Evolutionary conservation across 2,113 vertebrate genomes (phyloP).

Genomic region (Grammomys dolichurus): DNA sequence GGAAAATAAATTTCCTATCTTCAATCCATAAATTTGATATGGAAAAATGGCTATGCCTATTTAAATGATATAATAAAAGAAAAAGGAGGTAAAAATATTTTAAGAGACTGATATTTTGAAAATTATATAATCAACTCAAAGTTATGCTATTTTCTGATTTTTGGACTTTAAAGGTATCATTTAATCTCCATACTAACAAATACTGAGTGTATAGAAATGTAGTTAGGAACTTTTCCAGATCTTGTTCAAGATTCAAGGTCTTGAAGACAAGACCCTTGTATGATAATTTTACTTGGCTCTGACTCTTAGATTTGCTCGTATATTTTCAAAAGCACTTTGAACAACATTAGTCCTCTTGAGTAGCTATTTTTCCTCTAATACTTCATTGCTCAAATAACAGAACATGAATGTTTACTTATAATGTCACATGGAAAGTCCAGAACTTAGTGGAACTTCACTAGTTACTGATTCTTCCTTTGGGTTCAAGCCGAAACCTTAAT

Average conservation of each 20-base stretch:
- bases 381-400: not conserved
- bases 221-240: not conserved
- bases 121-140: not conserved
- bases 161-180: not conserved
- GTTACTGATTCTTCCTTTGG: not conserved
- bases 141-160: not conserved
- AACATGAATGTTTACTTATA: not conserved
- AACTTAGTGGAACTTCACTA: not conserved
- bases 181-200: not conserved
- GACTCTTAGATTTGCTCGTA: not conserved
- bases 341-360: not conserved
- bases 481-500: not conserved
- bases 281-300: not conserved
- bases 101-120: slow-evolving; percentile 35
- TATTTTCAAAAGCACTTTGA: not conserved
- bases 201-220: not conserved
- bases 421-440: not conserved
- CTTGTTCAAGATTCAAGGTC: too few species aligned
- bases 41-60: not conserved
- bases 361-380: not conserved
- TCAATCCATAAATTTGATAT: not conserved
- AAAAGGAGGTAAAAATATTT: slow-evolving; percentile 14
- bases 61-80: slow-evolving; percentile 23
- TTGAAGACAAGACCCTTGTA: not conserved
- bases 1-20: not conserved